Evolutionary conservation across 2,797 vertebrate genomes (phyloP).

Genomic region (Poeciliopsis turneri): DNA sequence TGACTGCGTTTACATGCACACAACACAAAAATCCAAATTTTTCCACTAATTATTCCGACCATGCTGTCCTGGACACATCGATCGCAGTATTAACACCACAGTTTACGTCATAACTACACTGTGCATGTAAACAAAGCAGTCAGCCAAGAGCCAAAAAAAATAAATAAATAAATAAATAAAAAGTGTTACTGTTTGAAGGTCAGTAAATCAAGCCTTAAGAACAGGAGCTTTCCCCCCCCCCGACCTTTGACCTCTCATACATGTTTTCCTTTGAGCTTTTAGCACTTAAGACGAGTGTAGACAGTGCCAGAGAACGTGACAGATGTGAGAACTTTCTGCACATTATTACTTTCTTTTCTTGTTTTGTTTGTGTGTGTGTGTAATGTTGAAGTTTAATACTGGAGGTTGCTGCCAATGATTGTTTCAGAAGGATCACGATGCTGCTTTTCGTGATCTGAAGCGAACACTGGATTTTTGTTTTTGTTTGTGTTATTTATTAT

Average conservation of each 20-base stretch:
- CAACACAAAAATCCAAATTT: neutral
- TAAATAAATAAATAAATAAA: conserved; percentile 34
- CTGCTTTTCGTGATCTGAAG: conserved; percentile 55
- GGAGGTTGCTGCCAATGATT: conserved; percentile 71
- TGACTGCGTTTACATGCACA: conserved; percentile 66
- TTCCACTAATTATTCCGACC: neutral
- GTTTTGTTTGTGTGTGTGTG: conserved; percentile 41
- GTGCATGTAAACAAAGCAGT: conserved; percentile 64
- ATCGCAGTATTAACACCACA: conserved; percentile 18
- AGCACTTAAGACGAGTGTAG: conserved; percentile 77
- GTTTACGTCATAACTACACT: conserved; percentile 27
- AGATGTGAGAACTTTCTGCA: conserved; percentile 65
- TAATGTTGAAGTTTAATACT: conserved; percentile 63
- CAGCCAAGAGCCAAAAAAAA: conserved; percentile 58
- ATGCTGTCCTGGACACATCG: neutral
- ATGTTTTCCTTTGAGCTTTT: conserved; percentile 59
- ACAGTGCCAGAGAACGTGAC: conserved; percentile 63
- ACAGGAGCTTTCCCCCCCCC: conserved; percentile 47
- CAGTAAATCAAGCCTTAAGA: conserved; percentile 77
- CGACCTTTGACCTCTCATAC: conserved; percentile 29
- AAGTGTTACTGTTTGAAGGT: conserved; percentile 60
- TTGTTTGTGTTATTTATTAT: conserved; percentile 62
- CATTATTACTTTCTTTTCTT: conserved; percentile 57
- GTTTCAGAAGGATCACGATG: conserved; percentile 58
- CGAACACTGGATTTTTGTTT: conserved; percentile 80